A percentile compares a stretch with the other conserved stretches of the same genome.
Conservation (phyloP, 2,888 invertebrate genomes). For the Ennomos erosarius region DNA sequence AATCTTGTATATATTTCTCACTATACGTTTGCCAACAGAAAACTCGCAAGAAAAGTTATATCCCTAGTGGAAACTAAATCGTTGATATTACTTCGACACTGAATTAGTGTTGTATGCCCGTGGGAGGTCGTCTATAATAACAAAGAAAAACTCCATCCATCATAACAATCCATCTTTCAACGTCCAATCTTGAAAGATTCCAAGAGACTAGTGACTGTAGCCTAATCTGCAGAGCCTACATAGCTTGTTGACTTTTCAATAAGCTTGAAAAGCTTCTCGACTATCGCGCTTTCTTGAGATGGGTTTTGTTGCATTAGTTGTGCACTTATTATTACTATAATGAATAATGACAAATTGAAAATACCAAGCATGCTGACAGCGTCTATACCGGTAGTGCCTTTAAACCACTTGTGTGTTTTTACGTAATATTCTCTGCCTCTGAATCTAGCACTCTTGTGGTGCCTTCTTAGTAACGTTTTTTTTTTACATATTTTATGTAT, state of each 20-base stretch:
- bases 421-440: no score
- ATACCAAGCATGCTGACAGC: no score
- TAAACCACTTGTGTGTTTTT: no score
- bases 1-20: background rate
- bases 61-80: constrained; percentile 27
- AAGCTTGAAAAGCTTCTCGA: constrained; percentile 19
- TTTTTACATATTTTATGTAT: no score
- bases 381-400: no score
- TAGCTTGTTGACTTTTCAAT: constrained; percentile 67
- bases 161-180: constrained; percentile 61
- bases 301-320: no score
- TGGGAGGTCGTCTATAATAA: constrained; percentile 40
- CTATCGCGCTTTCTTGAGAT: no score
- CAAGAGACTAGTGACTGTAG: constrained; percentile 39
- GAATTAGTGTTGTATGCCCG: constrained; percentile 50
- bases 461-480: no score
- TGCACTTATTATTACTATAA: no score
- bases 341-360: no score
- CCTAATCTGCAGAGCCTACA: constrained; percentile 14
- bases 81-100: constrained; percentile 44
- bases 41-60: constrained; percentile 19
- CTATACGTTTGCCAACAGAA: constrained; percentile 9
- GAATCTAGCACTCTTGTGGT: no score
- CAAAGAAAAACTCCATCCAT: constrained; percentile 57
- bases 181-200: constrained; percentile 52